phyloP scores from a whole-genome alignment of 30 jellyfish, hydroid and myxozoan species.

The Aurelia aurita complex sp. Pacific region DNA sequence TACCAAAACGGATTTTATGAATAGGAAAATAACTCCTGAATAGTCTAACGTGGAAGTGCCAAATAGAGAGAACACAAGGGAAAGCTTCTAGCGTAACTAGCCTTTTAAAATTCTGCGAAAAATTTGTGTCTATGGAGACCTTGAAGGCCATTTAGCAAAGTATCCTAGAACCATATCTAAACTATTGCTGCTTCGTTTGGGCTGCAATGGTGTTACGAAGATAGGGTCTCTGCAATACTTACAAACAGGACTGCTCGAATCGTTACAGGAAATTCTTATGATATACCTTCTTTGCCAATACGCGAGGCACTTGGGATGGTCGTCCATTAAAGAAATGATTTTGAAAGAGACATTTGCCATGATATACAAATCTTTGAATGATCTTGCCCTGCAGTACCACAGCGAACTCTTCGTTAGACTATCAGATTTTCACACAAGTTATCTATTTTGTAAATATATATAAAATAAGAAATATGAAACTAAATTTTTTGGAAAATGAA shows the following conservation, averaged over 20 bases:
- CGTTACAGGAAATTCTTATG: not conserved
- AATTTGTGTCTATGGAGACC: not conserved
- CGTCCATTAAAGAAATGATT: not conserved
- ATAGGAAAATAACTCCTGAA: not conserved
- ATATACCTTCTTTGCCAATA: not conserved
- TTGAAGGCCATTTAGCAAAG: constrained; percentile 23
- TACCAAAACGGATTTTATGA: too few species aligned
- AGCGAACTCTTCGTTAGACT: not conserved
- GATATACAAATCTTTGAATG: not conserved
- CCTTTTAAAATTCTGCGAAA: too few species aligned
- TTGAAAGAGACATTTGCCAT: not conserved
- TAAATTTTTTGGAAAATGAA: too few species aligned
- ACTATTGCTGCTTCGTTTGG: not conserved
- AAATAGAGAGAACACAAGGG: not conserved
- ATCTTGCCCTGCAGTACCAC: constrained; percentile 1
- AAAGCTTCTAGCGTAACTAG: too few species aligned
- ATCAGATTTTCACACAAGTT: constrained; percentile 9
- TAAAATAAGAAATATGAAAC: too few species aligned
- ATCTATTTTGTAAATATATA: too few species aligned
- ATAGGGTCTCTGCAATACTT: not conserved
- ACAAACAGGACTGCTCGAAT: not conserved
- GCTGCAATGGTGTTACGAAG: constrained; percentile 3
- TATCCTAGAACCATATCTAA: not conserved
- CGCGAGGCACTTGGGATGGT: not conserved
- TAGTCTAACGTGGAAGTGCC: constrained; percentile 21